Conservation (phyloP, 2,797 vertebrate genomes). For the Morelia viridis region DNA sequence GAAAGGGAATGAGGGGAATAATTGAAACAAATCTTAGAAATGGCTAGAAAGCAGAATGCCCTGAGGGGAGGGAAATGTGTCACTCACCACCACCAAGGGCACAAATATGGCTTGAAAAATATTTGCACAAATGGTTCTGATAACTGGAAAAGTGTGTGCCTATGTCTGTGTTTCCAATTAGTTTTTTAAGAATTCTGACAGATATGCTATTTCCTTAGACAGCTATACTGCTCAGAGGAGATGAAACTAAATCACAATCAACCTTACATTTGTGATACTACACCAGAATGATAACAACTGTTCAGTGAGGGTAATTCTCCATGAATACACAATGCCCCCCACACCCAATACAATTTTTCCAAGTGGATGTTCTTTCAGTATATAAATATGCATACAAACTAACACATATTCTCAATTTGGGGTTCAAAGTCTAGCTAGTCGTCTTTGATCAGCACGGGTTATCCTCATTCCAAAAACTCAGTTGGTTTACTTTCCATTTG, state of each 20-base stretch:
- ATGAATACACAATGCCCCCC: not conserved
- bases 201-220: not conserved
- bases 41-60: not conserved
- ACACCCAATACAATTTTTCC: not conserved
- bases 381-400: not conserved
- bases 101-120: not conserved
- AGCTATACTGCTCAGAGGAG: not conserved
- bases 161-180: not conserved
- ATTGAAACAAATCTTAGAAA: not conserved
- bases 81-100: not conserved
- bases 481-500: not conserved
- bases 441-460: not conserved
- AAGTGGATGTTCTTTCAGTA: not conserved
- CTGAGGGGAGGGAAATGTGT: not conserved
- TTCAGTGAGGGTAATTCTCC: not conserved
- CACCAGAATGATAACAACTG: not conserved
- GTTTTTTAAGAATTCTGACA: not conserved
- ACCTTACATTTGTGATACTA: not conserved
- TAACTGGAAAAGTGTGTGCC: not conserved
- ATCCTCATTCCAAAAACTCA: not conserved
- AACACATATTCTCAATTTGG: not conserved
- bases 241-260: not conserved
- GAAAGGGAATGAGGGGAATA: not conserved
- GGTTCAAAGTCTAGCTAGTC: not conserved
- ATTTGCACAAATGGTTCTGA: not conserved